Percentiles rank a stretch among this genome's conserved stretches.
These are phyloP conservation scores for Saccopteryx bilineata DNA, from an alignment of 2,113 vertebrate genomes.

Conservation along the genomic window DNA sequence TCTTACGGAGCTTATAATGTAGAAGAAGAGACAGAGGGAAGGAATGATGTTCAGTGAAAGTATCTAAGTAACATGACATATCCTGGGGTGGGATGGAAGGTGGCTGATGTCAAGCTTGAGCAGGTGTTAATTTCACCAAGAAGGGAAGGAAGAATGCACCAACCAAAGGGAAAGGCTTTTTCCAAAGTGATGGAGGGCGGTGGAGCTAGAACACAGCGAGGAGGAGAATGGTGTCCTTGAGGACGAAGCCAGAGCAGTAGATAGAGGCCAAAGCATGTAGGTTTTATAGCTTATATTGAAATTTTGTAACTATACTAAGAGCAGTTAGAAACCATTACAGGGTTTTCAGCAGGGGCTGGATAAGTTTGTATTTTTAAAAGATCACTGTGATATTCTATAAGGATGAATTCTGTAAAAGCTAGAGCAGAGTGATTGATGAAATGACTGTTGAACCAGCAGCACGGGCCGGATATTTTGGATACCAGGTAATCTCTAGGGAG, in stretches of 20 bases:
- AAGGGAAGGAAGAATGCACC: background rate
- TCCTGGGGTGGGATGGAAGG: background rate
- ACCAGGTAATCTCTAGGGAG: background rate
- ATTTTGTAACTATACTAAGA: background rate
- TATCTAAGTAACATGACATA: background rate
- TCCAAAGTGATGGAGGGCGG: background rate
- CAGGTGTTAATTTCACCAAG: background rate
- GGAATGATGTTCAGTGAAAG: background rate
- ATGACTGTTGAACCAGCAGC: background rate
- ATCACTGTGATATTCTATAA: constrained; percentile 13
- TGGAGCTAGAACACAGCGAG: background rate
- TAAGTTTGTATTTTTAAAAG: background rate
- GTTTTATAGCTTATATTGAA: constrained; percentile 21
- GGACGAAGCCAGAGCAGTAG: background rate
- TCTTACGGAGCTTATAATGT: background rate
- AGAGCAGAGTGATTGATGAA: constrained; percentile 14
- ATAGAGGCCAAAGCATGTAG: background rate
- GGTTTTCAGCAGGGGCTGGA: background rate
- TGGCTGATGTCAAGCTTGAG: constrained; percentile 8
- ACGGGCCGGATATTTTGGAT: background rate
- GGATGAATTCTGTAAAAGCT: background rate
- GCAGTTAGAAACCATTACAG: background rate
- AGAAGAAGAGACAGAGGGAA: constrained; percentile 22
- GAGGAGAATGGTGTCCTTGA: background rate
- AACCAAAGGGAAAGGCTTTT: background rate